phyloP scores from a whole-genome alignment of 2,888 invertebrate species.

The Agonopterix subpropinquella region DNA sequence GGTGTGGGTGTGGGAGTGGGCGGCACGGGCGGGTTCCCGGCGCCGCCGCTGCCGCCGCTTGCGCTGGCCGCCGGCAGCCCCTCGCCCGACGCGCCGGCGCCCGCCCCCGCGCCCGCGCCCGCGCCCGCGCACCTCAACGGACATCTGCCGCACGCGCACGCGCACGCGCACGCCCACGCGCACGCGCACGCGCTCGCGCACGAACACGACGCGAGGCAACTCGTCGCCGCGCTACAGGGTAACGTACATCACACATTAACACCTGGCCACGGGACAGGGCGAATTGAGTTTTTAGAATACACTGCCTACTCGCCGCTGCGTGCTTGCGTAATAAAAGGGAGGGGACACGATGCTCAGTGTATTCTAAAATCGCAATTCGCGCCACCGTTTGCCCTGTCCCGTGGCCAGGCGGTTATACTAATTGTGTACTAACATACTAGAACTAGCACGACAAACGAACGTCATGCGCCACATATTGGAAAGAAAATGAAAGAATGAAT shows the following conservation, averaged over 20 bases:
- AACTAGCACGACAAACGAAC: neutral
- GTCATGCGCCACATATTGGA: no score
- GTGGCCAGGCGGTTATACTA: neutral
- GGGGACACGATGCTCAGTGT: no score
- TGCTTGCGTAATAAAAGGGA: no score
- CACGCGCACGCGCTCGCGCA: conserved; percentile 26
- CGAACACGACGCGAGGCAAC: conserved; percentile 30
- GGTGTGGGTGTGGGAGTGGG: conserved; percentile 35
- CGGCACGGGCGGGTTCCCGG: conserved; percentile 24
- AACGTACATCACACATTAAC: neutral
- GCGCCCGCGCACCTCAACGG: conserved; percentile 26
- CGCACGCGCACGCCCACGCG: conserved; percentile 27
- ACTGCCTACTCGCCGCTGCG: no score
- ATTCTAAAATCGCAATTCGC: no score
- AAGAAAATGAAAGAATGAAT: no score
- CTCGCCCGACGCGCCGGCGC: conserved; percentile 30
- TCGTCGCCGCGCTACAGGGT: conserved; percentile 43
- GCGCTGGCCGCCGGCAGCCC: conserved; percentile 34
- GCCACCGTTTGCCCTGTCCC: no score
- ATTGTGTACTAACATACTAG: neutral
- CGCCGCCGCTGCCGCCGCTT: conserved; percentile 12
- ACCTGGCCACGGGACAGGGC: no score
- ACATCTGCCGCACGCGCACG: conserved; percentile 30
- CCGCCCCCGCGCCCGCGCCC: conserved; percentile 25
- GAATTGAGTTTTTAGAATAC: no score